phyloP scores from a whole-genome alignment of 2,888 invertebrate species.

The Lymantria monacha region DNA sequence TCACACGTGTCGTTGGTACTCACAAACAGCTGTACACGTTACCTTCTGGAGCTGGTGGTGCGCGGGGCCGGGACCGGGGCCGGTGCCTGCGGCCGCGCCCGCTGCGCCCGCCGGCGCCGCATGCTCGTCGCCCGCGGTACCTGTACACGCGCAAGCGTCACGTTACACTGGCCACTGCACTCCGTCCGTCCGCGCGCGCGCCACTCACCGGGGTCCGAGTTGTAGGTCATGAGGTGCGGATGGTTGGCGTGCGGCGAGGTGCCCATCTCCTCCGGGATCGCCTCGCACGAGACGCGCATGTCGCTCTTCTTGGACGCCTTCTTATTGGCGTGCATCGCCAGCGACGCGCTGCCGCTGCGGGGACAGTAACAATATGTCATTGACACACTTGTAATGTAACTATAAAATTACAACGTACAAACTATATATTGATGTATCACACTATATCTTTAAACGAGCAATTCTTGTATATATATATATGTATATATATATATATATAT shows the following conservation, averaged over 20 bases:
- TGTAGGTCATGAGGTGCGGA: slow-evolving; percentile 62
- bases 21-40: background rate
- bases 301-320: slow-evolving; percentile 89
- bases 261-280: slow-evolving; percentile 94
- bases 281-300: slow-evolving; percentile 93
- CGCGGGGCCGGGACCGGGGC: background rate
- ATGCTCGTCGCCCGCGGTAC: slow-evolving; percentile 46
- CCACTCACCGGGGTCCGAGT: slow-evolving; percentile 64
- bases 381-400: no score
- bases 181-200: background rate
- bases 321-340: slow-evolving; percentile 71
- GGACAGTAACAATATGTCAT: no score
- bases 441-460: no score
- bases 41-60: slow-evolving; percentile 66
- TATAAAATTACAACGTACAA: no score
- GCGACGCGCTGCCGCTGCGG: slow-evolving; percentile 29
- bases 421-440: no score
- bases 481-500: no score
- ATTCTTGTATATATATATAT: no score
- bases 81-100: no score
- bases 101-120: slow-evolving; percentile 30
- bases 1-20: background rate
- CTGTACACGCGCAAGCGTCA: slow-evolving; percentile 2
- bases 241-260: slow-evolving; percentile 63
- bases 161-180: background rate